Percentiles rank a stretch among this genome's conserved stretches.
Conservation (phyloP, 2,888 invertebrate genomes). For the Pterobdella sp. region DNA sequence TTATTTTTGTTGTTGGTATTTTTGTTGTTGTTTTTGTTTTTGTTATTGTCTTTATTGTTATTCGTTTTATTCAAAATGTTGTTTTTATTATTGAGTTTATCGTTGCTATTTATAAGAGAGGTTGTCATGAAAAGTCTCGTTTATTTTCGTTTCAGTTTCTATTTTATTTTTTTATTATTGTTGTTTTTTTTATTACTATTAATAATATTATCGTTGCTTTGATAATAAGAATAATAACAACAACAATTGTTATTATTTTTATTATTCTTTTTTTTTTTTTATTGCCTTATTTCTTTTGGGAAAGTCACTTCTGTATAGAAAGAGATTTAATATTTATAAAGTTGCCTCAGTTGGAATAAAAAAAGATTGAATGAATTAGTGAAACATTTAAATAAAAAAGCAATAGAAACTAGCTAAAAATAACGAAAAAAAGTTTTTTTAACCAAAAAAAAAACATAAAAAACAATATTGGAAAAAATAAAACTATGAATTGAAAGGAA, state of each 20-base stretch:
- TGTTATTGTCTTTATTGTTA: neutral
- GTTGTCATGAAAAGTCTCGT: neutral
- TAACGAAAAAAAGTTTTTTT: too few relatives aligned
- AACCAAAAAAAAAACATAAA: too few relatives aligned
- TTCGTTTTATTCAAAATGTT: neutral
- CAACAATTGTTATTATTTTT: neutral
- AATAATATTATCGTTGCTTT: neutral
- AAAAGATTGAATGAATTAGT: too few relatives aligned
- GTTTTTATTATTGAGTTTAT: neutral
- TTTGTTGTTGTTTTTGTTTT: neutral
- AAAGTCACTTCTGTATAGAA: too few relatives aligned
- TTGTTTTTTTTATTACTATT: conserved; percentile 9
- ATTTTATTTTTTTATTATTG: neutral
- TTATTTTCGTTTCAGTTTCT: neutral
- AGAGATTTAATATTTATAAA: too few relatives aligned
- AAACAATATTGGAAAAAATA: too few relatives aligned
- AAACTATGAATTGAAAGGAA: too few relatives aligned
- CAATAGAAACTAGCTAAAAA: too few relatives aligned
- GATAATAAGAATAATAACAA: too few relatives aligned
- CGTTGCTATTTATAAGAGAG: neutral
- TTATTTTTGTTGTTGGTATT: neutral
- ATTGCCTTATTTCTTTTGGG: neutral
- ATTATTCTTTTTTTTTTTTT: neutral
- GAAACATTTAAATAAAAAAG: too few relatives aligned
- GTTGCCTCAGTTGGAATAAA: too few relatives aligned